Evolutionary conservation across 1,140 invertebrate genomes (phyloP), one percentile per base, ranked within the genome.

Genomic region (Heliconius eleuchia): DNA sequence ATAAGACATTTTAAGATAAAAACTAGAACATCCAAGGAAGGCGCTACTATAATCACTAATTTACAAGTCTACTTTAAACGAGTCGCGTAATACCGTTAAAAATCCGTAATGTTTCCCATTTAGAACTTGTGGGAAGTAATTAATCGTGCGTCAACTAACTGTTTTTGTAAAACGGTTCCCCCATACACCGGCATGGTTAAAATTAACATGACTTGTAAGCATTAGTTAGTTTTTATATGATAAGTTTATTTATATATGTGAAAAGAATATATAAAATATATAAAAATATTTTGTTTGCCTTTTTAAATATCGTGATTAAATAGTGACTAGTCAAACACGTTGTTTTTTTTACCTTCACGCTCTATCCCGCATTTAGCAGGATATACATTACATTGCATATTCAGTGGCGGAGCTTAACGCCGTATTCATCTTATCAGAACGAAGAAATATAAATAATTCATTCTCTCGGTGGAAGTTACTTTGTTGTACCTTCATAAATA

Each of bases 41-140:
- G 0, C n/a, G 4, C 23, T 16, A 66, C 23, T 13, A 5, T 66
- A 30, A 16, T 6, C 60, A 27, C 27, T 66, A 66, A 3, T 27
- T 66, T 27, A 66, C 23, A 66, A 27, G 60, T 66, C 60, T 66
- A 16, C 60, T 16, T 27, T 27, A 66, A 27, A 16, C 60, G 11
- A 66, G 60, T 66, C 60, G 11, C 60, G 23, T 66, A 66, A 66
- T 66, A 66, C 60, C 8, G 60, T 66, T 66, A 66, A 27, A 66
- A 66, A 57, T 57, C 60, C 60, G 60, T 66, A 66, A 66, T 27
- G 23, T 30, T 66, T 66, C 60, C 60, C 11, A 66, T 66, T 66
- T 66, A 27, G 60, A 27, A 1, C 23, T 27, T 27, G 23, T 66
- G 60, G 23, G 60, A 66, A 27, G 60, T 66, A 66, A 66, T 66